Base-by-base conservation (phyloP, 2,888 invertebrate genomes). In the Ctenicera cuprea region DNA sequence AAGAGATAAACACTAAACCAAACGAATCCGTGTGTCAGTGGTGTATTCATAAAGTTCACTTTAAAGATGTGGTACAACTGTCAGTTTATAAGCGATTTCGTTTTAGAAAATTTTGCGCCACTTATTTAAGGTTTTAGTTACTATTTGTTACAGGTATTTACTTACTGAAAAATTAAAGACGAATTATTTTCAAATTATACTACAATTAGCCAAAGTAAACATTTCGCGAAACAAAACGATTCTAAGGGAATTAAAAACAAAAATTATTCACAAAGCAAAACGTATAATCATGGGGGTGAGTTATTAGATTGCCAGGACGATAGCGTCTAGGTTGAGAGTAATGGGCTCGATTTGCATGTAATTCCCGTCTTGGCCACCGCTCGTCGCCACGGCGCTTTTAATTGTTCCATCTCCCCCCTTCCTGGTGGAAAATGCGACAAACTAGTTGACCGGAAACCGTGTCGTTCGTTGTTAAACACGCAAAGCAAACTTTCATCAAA, bases 391-490 rank as follows among this genome's bases (percentile, higher is more conserved):
- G 81, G 81, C 82, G 81, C 78, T 83, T 83, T 84, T 83, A 84
- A 84, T 84, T 83, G 83, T 81, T 78, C 79, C 78, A 76, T 76
- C 80, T 76, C 68, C 80, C 74, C 79, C 73, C 68, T 67, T 72
- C 75, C 79, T 78, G 65, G 66, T 72, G 57, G 72, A 71, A 73
- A 78, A 77, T 79, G 79, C 80, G 80, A 80, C 80, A 78, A 80
- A 82, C 83, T 80, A 78, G 82, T 82, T 80, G 82, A 82, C 83
- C 84, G 84, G 84, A 84, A 83, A 82, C 81, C 74, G 78, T 82
- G 82, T 81, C 83, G 83, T 83, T 82, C 81, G 82, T 81, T 82
- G 83, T 81, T 81, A 70, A 79, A 79, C 84, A 84, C 84, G 84
- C 84, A 79, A 84, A 74, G 77, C 71, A 61, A 77, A 80, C 80